Evolutionary conservation across 2,797 vertebrate species (phyloP), one percentile per base, ranked within the genome.

Genomic region (Rhabdophis nuchalis): DNA sequence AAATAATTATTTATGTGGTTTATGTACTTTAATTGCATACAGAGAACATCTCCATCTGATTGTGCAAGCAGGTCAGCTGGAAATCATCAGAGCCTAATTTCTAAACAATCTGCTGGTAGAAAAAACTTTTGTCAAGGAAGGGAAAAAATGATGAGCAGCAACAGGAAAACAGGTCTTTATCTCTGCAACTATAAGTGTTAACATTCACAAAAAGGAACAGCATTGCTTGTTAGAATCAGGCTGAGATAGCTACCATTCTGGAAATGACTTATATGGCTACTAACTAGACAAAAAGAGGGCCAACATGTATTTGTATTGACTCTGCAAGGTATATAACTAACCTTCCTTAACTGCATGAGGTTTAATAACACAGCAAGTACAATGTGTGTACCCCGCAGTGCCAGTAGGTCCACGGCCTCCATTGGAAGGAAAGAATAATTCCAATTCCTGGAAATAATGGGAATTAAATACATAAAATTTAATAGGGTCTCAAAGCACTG

Each of bases 381-480:
- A 98, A 94, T 98, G 97, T 23, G 97, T 97, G 93, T 97, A 98
- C 57, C 95, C 94, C 91, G 99, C 99, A 82, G 98, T 99, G 95
- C 98, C 99, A 86, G 96, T 95, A n/a, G 98, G 99, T 12, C 98
- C 98, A 53, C 11, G 96, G 86, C 98, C 98, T 93, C 98, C 97
- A 23, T 97, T 98, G 5, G 99, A 98, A 50, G 99, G 99, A 89
- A 99, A 99, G 96, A 99, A 99, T 92, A 99, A 98, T 94, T 99
- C 99, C 94, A 98, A 96, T 94, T 99, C 99, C 99, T 99, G 95
- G 89, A 97, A 94, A 95, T 50, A 96, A 93, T 95, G 93, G 92
- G 41, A 95, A 95, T 94, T 90, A 88, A 95, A 95, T 41, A 90
- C 0, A 95, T 32, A 91, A 91, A 0, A 95, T 93, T 95, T 94